A percentile compares a stretch with the other conserved stretches of the same genome.
These are phyloP conservation scores for Drosophila paranaensis DNA, from an alignment of 2,888 invertebrate species.

Conservation along the genomic window DNA sequence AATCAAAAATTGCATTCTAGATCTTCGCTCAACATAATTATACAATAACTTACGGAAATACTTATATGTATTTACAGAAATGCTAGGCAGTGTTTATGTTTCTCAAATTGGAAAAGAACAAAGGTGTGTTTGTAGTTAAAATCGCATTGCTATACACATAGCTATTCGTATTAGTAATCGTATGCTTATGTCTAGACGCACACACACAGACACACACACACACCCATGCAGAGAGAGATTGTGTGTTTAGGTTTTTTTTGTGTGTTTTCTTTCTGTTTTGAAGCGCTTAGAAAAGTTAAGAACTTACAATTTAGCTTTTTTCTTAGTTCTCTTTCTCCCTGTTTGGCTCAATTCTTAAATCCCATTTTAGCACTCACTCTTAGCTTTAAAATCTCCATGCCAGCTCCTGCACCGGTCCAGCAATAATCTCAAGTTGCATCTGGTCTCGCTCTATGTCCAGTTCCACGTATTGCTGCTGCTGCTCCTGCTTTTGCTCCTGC, in stretches of 20 bases:
- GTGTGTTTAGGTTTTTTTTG: background rate
- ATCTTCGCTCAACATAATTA: background rate
- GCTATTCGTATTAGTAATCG: slow-evolving; percentile 30
- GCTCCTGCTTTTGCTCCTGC: slow-evolving; percentile 8
- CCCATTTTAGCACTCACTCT: slow-evolving; percentile 16
- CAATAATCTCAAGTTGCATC: slow-evolving; percentile 26
- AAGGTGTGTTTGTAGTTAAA: slow-evolving; percentile 8
- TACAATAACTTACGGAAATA: background rate
- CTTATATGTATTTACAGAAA: slow-evolving; percentile 34
- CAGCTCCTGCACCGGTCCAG: slow-evolving; percentile 55
- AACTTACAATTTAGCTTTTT: slow-evolving; percentile 57
- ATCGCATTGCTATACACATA: slow-evolving; percentile 42
- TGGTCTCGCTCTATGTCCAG: slow-evolving; percentile 4
- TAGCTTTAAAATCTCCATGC: slow-evolving; percentile 70
- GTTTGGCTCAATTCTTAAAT: slow-evolving; percentile 38
- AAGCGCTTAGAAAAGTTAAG: slow-evolving; percentile 73
- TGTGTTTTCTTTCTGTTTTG: slow-evolving; percentile 24
- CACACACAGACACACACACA: slow-evolving; percentile 14
- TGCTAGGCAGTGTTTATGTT: slow-evolving; percentile 39
- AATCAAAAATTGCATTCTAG: too few relatives aligned
- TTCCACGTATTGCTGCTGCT: background rate
- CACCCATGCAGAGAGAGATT: slow-evolving; percentile 3
- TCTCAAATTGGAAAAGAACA: background rate
- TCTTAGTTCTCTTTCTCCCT: slow-evolving; percentile 48
- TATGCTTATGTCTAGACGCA: slow-evolving; percentile 47